Base-by-base conservation (phyloP, 1,140 invertebrate species). In the Oedothorax gibbosus region DNA sequence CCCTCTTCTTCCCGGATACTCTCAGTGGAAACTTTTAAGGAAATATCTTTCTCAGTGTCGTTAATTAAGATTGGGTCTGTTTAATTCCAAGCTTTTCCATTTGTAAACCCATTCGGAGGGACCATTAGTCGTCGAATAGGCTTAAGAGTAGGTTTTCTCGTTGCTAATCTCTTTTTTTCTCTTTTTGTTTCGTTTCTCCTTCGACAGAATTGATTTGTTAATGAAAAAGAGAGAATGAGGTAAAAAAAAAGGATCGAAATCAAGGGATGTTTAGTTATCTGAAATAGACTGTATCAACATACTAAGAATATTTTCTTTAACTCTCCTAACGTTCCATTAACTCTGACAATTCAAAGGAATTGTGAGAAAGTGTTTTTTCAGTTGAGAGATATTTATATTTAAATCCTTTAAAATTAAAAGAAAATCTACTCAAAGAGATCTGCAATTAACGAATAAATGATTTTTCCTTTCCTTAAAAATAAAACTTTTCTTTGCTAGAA, bases 31-130 rank as follows among this genome's bases (percentile, higher is more conserved):
- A 82, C 57, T 72, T 82, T 72, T 73, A 82, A 80, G 78, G 20
- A 35, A 69, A 77, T 68, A 60, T 54, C 66, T 54, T 57, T 15
- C 65, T 35, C 35, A 60, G 57, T 72, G 56, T 64, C 79, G 79
- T 82, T 82, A 82, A 82, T 82, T 82, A 82, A 72, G 69, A 82
- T 82, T 73, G 79, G 79, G 57, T 51, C 54, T 82, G 68, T 68
- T 65, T 82, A 73, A 72, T 82, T 82, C 69, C 69, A n/a, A 72
- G 68, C 68, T 53, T 73, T 71, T 73, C 56, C 79, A 82, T 82
- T 82, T 78, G 76, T 68, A 65, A 68, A 68, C 76, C 64, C 50
- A 68, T 78, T 82, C 53, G 49, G 10, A 69, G 65, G 49, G 50
- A 53, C 20, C 66, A 66, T 80, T 80, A 80, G 53, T 80, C n/a